Evolutionary conservation across 2,888 invertebrate species (phyloP).

Genomic region (Hypolimnas misippus): DNA sequence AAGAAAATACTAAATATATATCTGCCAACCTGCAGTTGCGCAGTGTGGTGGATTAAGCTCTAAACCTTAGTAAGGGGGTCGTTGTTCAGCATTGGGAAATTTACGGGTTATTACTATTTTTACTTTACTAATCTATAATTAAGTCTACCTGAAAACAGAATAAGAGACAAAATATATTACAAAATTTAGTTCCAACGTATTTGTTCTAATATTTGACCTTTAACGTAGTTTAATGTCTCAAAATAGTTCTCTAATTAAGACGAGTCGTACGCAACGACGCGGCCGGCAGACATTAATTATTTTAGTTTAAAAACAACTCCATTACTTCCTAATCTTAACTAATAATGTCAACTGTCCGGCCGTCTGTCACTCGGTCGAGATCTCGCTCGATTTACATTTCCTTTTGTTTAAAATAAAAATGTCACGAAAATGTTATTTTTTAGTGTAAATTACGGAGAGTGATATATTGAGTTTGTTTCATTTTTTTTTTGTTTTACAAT

Average conservation of each 20-base stretch:
- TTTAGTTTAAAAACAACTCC: constrained; percentile 32
- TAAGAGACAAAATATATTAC: too few species aligned
- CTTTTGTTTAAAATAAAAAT: constrained; percentile 19
- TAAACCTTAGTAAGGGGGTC: too few species aligned
- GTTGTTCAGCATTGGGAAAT: too few species aligned
- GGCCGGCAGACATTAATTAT: constrained; percentile 38
- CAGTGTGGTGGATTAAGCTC: too few species aligned
- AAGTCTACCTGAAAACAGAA: too few species aligned
- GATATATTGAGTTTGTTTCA: constrained; percentile 5
- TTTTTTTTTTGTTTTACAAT: background rate
- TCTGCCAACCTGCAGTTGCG: too few species aligned
- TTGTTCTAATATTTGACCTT: constrained; percentile 5
- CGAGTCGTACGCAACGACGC: constrained; percentile 15
- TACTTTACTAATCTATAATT: too few species aligned
- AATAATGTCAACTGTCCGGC: constrained; percentile 35
- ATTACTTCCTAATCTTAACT: constrained; percentile 38
- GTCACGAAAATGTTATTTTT: constrained; percentile 21
- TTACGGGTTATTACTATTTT: too few species aligned
- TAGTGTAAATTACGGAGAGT: constrained; percentile 5
- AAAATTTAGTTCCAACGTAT: too few species aligned
- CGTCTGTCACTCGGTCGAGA: constrained; percentile 32
- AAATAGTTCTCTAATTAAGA: constrained; percentile 21
- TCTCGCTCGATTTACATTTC: constrained; percentile 30
- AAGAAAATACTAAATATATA: too few species aligned
- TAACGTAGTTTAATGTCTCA: constrained; percentile 20